Base-by-base conservation (phyloP, 2,113 vertebrate species). In the Callionymus lyra region DNA sequence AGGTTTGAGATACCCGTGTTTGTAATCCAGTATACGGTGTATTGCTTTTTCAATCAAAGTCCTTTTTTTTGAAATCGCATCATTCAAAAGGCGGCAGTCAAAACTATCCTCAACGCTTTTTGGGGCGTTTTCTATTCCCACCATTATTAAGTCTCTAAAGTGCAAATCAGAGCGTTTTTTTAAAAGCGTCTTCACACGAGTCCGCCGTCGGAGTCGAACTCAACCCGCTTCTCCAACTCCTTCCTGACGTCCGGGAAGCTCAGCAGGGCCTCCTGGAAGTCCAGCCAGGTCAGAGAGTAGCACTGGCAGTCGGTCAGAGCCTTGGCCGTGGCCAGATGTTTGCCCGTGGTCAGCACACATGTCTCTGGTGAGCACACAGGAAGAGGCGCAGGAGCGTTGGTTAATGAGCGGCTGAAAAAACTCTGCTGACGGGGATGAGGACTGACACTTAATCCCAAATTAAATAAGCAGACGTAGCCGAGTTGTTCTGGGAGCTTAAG, bases 241-340 rank as follows among this genome's bases (percentile, higher is more conserved):
- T 59, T 77, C 52, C 18, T 62, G 18, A 77, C 44, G 9, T 79
- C 74, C 46, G 78, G 73, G 57, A 79, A 79, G 52, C 50, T 40
- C 57, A 68, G 40, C 61, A 84, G 56, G 10, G 54, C 42, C 13
- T 60, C 38, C 31, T 72, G 50, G 36, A 85, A 72, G 56, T 76
- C 60, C 5, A 62, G 44, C 37, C 55, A 72, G 12, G 76, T 71
- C 48, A 84, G 65, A 47, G 79, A 79, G 72, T 85, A 86, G 34
- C 80, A 76, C 51, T 69, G 71, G 56, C 72, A 68, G 59, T 72
- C 46, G 12, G 58, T 81, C 53, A 74, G 55, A n/a, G 70, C 61
- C 55, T 53, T 74, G 40, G 58, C 67, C 1, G 68, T 74, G 43
- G 68, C 74, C 74, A 79, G 68, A 65, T 70, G 72, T 66, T 65